Evolutionary conservation across 2,888 invertebrate genomes (phyloP).

Genomic region (Drosophila recens): DNA sequence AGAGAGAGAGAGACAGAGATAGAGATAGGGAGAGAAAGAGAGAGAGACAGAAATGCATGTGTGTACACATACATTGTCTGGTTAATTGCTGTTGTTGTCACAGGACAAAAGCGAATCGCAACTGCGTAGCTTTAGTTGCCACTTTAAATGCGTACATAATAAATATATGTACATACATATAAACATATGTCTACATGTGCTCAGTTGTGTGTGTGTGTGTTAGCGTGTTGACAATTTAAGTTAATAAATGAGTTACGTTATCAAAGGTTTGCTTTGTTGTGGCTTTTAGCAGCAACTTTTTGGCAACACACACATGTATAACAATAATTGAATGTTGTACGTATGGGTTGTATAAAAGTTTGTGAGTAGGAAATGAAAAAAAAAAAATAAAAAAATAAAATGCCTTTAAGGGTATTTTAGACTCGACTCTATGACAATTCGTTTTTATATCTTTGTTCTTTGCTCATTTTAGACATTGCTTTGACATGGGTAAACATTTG

Average conservation of each 20-base stretch:
- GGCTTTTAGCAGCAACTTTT: slow-evolving; percentile 37
- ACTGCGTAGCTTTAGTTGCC: slow-evolving; percentile 1
- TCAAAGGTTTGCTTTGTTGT: slow-evolving; percentile 52
- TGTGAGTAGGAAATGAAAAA: background rate
- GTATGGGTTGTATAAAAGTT: background rate
- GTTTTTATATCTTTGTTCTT: slow-evolving; percentile 11
- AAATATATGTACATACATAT: background rate
- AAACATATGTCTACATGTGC: background rate
- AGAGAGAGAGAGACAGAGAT: background rate
- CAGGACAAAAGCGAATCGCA: slow-evolving; percentile 16
- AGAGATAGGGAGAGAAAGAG: background rate
- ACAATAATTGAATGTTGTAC: background rate
- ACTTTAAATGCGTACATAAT: slow-evolving; percentile 6
- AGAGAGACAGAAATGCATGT: background rate
- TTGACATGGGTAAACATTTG: slow-evolving; percentile 67
- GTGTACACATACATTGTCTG: slow-evolving; percentile 8
- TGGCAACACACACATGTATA: background rate
- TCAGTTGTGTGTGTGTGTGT: slow-evolving; percentile 4
- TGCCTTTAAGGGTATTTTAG: slow-evolving; percentile 11
- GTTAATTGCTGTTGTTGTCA: slow-evolving; percentile 24
- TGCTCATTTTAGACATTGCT: slow-evolving; percentile 28
- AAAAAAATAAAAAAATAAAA: background rate
- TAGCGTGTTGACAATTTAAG: slow-evolving; percentile 28
- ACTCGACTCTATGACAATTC: background rate
- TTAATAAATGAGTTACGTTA: slow-evolving; percentile 58